Evolutionary conservation across 1,140 invertebrate species (phyloP).

Genomic region (Armadillidium nasatum): DNA sequence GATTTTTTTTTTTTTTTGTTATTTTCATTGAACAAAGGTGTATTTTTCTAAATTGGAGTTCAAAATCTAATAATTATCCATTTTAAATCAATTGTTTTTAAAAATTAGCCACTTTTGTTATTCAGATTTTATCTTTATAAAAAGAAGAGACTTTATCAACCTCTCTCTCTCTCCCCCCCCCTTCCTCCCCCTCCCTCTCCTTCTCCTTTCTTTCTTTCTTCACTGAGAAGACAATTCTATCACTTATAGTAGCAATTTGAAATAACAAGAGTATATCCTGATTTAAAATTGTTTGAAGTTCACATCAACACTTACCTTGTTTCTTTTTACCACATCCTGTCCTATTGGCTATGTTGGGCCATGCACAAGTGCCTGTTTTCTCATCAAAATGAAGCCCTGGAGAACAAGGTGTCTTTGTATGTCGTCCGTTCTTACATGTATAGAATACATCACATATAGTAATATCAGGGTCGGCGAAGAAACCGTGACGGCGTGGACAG

Average conservation of each 20-base stretch:
- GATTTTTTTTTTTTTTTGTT: neutral
- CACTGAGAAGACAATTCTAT: neutral
- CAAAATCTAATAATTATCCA: no score
- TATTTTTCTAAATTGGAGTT: no score
- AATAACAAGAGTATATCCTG: no score
- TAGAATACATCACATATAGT: conserved; percentile 47
- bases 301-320: conserved; percentile 14
- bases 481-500: conserved; percentile 42
- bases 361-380: conserved; percentile 41
- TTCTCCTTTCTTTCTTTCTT: neutral
- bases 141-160: neutral
- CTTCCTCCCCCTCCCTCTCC: neutral
- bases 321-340: conserved; percentile 27
- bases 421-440: conserved; percentile 46
- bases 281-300: no score
- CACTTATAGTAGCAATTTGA: neutral
- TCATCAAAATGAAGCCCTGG: conserved; percentile 44
- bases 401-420: conserved; percentile 31
- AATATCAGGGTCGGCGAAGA: conserved; percentile 45
- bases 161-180: neutral
- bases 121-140: no score
- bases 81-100: no score
- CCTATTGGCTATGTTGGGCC: conserved; percentile 35
- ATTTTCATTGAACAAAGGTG: no score
- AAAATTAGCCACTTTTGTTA: no score